Base-by-base conservation (phyloP, 2,888 invertebrate species). In the Sisyra nigra region DNA sequence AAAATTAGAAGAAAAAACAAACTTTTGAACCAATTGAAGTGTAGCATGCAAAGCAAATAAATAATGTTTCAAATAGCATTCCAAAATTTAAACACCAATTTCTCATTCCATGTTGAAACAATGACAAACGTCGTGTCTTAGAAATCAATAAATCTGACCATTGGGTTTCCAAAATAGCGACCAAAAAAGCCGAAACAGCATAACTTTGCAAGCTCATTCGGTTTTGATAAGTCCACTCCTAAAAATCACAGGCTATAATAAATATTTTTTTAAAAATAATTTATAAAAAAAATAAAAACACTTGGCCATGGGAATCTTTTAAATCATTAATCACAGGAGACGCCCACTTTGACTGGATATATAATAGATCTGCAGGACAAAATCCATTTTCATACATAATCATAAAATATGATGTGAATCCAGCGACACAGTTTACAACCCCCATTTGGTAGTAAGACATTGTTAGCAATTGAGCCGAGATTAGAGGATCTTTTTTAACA, bases 21-120 rank as follows among this genome's bases (percentile, higher is more conserved):
- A 24, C 24, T 5, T 24, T 3, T 7, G 24, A 24, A 5, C 24
- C 24, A 15, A 76, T 60, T 2, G 84, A 84, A 48, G 73, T 59
- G 57, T 83, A 83, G 6, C 77, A 74, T 30, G 83, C 69, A 53
- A 76, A 57, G 37, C 73, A 60, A 14, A 82, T 80, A 13, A 78
- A 66, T n/a, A 69, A 54, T 14, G 82, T 68, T 57, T 81, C 75
- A 44, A 76, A 61, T 1, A 76, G 37, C 42, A 37, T 19, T 1
- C 15, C 37, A 37, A 19, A 3, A 19, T 37, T 17, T n/a, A 37
- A 11, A 4, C 19, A 19, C 37, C 37, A 37, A 19, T 37, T 37
- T 6, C 8, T 6, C 17, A 37, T 18, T 2, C 37, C 19, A 7
- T 37, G 17, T 37, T 37, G 17, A 9, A 37, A 37, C 14, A 37